Conservation (phyloP, 2,113 vertebrate genomes). For the Serilophus lunatus region DNA sequence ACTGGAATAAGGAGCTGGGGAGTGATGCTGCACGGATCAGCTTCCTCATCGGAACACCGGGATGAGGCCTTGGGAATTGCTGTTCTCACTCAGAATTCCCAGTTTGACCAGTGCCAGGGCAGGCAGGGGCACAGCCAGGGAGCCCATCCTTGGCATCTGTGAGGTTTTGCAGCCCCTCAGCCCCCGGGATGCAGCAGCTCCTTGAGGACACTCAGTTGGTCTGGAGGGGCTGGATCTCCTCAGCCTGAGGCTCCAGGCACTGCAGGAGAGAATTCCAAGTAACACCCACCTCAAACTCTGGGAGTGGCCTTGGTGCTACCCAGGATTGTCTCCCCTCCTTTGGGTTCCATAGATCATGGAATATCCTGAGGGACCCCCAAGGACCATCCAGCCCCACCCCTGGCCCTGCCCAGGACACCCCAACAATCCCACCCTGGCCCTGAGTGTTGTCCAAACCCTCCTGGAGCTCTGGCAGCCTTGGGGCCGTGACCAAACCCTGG, state of each 20-base stretch:
- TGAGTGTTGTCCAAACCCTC: neutral
- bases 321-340: neutral
- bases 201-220: no score
- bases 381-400: neutral
- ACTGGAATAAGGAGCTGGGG: no score
- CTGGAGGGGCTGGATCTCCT: neutral
- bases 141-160: no score
- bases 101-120: no score
- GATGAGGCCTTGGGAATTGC: no score
- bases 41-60: no score
- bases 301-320: neutral
- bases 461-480: neutral
- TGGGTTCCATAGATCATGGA: neutral
- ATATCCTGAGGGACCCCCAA: neutral
- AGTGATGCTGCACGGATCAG: no score
- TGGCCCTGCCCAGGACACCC: neutral
- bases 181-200: no score
- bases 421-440: neutral
- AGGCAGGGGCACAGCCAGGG: no score
- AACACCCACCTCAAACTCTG: neutral
- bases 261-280: neutral
- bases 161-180: no score
- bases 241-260: neutral
- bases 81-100: no score
- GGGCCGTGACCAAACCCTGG: neutral